A percentile compares a stretch with the other conserved stretches of the same genome.
These are phyloP conservation scores for Micrasema longulum DNA, from an alignment of 1,140 invertebrate genomes.

Conservation along the genomic window DNA sequence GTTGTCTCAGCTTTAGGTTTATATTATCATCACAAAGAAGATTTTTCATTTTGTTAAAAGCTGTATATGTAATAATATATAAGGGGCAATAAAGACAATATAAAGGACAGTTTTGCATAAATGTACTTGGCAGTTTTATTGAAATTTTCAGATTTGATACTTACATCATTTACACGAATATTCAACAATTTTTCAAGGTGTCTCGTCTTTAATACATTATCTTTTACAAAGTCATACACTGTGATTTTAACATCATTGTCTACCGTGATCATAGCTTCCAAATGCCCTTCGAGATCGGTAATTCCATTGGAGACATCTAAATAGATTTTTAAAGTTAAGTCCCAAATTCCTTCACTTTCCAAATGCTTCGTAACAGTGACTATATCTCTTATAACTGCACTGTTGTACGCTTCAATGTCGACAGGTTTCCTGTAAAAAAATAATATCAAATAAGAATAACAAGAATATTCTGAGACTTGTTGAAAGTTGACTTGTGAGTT, in stretches of 20 bases:
- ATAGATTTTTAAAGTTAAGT: slow-evolving; percentile 28
- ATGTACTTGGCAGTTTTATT: no score
- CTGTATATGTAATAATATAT: no score
- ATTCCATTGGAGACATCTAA: slow-evolving; percentile 17
- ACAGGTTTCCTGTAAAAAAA: slow-evolving; percentile 69
- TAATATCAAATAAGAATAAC: no score
- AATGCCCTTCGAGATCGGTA: slow-evolving; percentile 40
- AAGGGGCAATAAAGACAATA: no score
- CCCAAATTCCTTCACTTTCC: slow-evolving; percentile 46
- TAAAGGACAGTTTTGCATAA: no score
- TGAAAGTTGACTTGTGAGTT: no score
- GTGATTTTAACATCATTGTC: slow-evolving; percentile 27
- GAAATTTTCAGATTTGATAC: slow-evolving; percentile 7
- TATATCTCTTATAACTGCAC: slow-evolving; percentile 66
- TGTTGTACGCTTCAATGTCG: slow-evolving; percentile 66
- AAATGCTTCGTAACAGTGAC: slow-evolving; percentile 59
- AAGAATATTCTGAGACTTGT: no score
- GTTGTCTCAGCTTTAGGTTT: no score
- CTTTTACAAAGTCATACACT: slow-evolving; percentile 31
- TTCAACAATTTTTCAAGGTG: slow-evolving; percentile 23
- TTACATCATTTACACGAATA: slow-evolving; percentile 25
- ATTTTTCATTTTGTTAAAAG: no score
- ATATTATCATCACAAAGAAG: no score
- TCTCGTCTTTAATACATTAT: slow-evolving; percentile 31
- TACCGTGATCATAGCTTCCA: slow-evolving; percentile 29